Evolutionary conservation across 2,888 invertebrate genomes (phyloP).

Genomic region (Conistra vaccinii): DNA sequence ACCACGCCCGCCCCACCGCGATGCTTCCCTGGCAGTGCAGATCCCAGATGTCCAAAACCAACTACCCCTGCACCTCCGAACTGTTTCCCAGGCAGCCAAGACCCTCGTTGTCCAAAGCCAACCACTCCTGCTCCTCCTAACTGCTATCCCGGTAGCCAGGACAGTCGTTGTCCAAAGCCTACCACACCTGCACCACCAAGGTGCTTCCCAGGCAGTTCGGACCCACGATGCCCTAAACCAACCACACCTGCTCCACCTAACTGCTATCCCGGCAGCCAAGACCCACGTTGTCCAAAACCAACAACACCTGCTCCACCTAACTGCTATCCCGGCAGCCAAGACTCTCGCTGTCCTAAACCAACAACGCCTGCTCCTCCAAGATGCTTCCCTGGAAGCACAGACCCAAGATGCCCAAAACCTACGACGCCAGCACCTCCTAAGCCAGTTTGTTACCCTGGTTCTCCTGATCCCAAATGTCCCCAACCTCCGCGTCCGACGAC

Average conservation of each 20-base stretch:
- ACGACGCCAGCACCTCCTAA: slow-evolving; percentile 16
- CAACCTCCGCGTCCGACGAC: slow-evolving; percentile 72
- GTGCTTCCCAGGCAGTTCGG: neutral
- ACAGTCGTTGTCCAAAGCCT: slow-evolving; percentile 53
- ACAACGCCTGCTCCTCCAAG: neutral
- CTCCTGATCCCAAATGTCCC: slow-evolving; percentile 79
- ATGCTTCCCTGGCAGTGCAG: slow-evolving; percentile 73
- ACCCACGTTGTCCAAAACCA: neutral
- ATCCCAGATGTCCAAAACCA: slow-evolving; percentile 78
- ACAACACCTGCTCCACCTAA: neutral
- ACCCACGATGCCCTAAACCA: slow-evolving; percentile 66
- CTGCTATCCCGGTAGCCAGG: neutral
- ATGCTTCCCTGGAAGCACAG: neutral
- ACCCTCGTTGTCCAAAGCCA: slow-evolving; percentile 78
- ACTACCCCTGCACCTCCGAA: slow-evolving; percentile 66
- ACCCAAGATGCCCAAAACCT: slow-evolving; percentile 59
- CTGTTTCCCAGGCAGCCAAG: slow-evolving; percentile 72
- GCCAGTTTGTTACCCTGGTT: slow-evolving; percentile 71
- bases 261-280: slow-evolving; percentile 75
- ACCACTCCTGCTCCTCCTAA: slow-evolving; percentile 63
- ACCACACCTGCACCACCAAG: slow-evolving; percentile 13
- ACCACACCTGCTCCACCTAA: slow-evolving; percentile 71
- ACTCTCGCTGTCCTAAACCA: neutral
- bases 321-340: neutral
- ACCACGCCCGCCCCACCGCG: slow-evolving; percentile 67